phyloP scores from a whole-genome alignment of 1,140 invertebrate genomes.

The Ganaspis sp. region DNA sequence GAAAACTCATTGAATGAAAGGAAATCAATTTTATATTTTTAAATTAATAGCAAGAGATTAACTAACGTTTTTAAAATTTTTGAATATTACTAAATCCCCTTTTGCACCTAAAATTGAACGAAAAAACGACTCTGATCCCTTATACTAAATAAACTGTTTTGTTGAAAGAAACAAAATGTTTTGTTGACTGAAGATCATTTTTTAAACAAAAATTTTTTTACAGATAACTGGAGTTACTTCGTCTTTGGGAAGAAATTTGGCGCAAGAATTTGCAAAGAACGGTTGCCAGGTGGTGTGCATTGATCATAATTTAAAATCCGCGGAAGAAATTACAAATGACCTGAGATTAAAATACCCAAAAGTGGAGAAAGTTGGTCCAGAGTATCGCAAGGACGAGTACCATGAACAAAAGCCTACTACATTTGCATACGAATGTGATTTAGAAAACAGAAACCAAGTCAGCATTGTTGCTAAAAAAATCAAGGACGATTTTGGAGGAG shows the following conservation, averaged over 20 bases:
- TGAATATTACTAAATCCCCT: no score
- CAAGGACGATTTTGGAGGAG: constrained; percentile 64
- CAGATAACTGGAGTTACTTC: constrained; percentile 70
- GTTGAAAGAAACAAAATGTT: no score
- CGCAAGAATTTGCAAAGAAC: constrained; percentile 64
- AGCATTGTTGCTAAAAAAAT: constrained; percentile 59
- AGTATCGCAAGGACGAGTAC: constrained; percentile 46
- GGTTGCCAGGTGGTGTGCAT: constrained; percentile 71
- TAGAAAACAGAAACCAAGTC: constrained; percentile 61
- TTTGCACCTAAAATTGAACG: no score
- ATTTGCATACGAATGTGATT: constrained; percentile 64
- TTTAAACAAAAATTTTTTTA: constrained; percentile 4
- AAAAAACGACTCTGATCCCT: no score
- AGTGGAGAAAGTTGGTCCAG: constrained; percentile 47
- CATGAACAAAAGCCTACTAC: constrained; percentile 35
- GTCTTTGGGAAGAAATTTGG: constrained; percentile 64
- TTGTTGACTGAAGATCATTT: no score
- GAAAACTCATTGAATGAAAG: no score
- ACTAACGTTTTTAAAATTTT: no score
- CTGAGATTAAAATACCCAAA: constrained; percentile 48
- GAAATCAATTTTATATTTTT: no score
- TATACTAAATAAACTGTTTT: no score
- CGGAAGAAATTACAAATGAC: constrained; percentile 52
- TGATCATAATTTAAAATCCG: constrained; percentile 57
- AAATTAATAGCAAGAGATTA: no score